phyloP scores from a whole-genome alignment of 2,113 vertebrate genomes.

The Peromyscus polionotus region DNA sequence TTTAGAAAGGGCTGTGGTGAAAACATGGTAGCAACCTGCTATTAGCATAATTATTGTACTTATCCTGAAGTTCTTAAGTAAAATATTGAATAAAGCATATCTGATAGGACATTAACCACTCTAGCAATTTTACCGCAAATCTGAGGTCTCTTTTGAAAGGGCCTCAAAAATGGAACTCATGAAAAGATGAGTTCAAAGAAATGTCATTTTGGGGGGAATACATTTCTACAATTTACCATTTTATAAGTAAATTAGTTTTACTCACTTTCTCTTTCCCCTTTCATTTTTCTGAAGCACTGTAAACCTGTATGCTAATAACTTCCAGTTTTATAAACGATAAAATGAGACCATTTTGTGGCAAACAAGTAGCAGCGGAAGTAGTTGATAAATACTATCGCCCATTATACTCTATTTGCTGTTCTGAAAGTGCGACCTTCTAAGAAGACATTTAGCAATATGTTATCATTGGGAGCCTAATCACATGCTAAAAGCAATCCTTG shows the following conservation, averaged over 20 bases:
- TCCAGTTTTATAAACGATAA: slow-evolving; percentile 56
- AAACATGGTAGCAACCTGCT: slow-evolving; percentile 63
- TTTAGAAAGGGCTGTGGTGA: slow-evolving; percentile 35
- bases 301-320: slow-evolving; percentile 76
- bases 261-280: slow-evolving; percentile 71
- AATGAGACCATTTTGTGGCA: slow-evolving; percentile 62
- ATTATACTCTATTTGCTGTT: slow-evolving; percentile 69
- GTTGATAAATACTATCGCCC: slow-evolving; percentile 57
- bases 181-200: slow-evolving; percentile 76
- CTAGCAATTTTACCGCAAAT: slow-evolving; percentile 65
- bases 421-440: slow-evolving; percentile 40
- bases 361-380: slow-evolving; percentile 31
- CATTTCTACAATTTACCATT: slow-evolving; percentile 73
- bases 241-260: slow-evolving; percentile 77
- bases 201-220: slow-evolving; percentile 62
- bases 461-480: slow-evolving; percentile 69
- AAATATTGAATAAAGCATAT: slow-evolving; percentile 61
- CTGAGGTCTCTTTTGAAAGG: slow-evolving; percentile 59
- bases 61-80: slow-evolving; percentile 69
- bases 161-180: slow-evolving; percentile 70
- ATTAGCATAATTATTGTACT: slow-evolving; percentile 73
- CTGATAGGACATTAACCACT: slow-evolving; percentile 62
- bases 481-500: slow-evolving; percentile 70
- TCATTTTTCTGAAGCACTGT: slow-evolving; percentile 56
- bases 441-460: slow-evolving; percentile 48